phyloP scores from a whole-genome alignment of 2,888 invertebrate species.

The Drosophila paramelanica region DNA sequence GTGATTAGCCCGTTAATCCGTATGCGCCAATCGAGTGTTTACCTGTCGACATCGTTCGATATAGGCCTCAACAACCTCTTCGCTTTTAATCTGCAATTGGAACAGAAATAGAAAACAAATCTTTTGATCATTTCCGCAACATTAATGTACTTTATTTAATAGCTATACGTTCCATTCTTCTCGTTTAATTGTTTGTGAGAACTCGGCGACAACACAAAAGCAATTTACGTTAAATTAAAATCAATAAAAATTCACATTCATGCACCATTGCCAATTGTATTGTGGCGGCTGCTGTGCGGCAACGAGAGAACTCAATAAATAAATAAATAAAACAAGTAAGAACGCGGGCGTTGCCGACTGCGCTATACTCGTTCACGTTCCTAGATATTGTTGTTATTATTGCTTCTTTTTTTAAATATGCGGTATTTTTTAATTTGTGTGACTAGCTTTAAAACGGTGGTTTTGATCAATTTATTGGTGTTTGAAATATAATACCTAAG shows the following conservation, averaged over 20 bases:
- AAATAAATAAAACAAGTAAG: neutral
- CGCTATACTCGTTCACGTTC: too few species aligned
- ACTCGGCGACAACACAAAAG: conserved; percentile 33
- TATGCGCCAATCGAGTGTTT: conserved; percentile 77
- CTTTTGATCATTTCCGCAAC: conserved; percentile 50
- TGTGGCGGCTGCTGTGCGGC: conserved; percentile 11
- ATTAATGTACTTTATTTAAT: neutral
- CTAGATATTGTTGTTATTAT: too few species aligned
- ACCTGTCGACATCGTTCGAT: conserved; percentile 91
- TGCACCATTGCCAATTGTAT: conserved; percentile 37
- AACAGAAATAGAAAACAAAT: conserved; percentile 11
- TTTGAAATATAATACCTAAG: too few species aligned
- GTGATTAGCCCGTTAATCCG: too few species aligned
- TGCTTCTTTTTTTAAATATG: too few species aligned
- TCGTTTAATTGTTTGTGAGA: conserved; percentile 60
- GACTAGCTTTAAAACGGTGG: too few species aligned
- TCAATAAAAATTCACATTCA: conserved; percentile 69
- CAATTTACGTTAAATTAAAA: conserved; percentile 73
- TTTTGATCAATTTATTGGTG: too few species aligned
- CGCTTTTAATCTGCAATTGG: conserved; percentile 88
- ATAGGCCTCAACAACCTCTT: conserved; percentile 89
- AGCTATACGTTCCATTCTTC: conserved; percentile 16
- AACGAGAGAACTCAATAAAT: conserved; percentile 5
- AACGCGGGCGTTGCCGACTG: too few species aligned
- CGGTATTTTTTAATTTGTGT: too few species aligned